Percentiles rank a stretch among this genome's conserved stretches.
Conservation (phyloP, 1,140 invertebrate genomes). For the Lepidurus couesii region DNA sequence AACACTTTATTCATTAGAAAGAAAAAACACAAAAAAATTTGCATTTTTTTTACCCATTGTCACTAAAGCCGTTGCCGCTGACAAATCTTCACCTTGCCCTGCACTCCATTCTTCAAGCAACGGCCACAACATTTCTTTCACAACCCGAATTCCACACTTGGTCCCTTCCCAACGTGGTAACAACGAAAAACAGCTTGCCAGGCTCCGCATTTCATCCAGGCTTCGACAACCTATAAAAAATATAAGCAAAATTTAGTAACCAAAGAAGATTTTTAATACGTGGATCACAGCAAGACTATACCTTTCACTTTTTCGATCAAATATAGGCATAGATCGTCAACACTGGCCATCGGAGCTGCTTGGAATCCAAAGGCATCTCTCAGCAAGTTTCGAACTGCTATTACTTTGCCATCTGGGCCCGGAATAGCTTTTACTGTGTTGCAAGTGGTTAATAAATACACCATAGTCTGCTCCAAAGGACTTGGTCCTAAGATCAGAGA, state of each 20-base stretch:
- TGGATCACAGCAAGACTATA: not conserved
- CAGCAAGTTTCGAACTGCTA: not conserved
- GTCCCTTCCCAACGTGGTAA: conserved; percentile 29
- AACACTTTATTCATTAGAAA: not conserved
- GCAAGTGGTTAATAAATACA: conserved; percentile 23
- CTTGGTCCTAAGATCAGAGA: not conserved
- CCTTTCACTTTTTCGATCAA: not conserved
- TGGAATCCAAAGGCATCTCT: conserved; percentile 26
- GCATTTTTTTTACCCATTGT: conserved; percentile 15
- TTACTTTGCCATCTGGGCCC: conserved; percentile 23
- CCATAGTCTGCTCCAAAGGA: conserved; percentile 26
- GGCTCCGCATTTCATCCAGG: conserved; percentile 25
- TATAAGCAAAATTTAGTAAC: not conserved
- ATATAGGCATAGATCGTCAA: not conserved
- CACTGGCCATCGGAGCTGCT: not conserved
- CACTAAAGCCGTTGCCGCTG: conserved; percentile 17
- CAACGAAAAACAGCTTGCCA: conserved; percentile 9
- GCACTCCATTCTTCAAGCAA: conserved; percentile 29
- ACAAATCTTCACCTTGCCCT: conserved; percentile 22
- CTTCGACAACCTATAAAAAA: conserved; percentile 6
- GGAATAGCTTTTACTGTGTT: conserved; percentile 24
- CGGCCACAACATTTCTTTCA: conserved; percentile 23
- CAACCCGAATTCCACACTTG: not conserved
- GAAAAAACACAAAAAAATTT: not conserved
- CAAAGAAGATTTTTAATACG: not conserved